Base-by-base conservation (phyloP, 2,797 vertebrate species). In the Brachyalestes nurse region DNA sequence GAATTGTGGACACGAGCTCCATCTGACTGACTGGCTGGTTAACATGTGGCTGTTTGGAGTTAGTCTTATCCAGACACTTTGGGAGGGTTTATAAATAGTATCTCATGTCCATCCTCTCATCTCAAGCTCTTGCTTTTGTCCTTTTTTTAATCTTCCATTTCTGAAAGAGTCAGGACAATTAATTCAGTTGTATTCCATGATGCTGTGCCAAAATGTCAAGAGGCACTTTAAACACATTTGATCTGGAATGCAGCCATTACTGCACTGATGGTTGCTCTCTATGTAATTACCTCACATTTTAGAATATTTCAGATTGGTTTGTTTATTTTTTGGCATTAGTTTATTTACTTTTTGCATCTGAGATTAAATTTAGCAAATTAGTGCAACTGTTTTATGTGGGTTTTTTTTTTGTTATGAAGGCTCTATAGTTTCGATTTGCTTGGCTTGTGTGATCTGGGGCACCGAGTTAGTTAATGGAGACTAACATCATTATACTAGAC, bases 171-270 rank as follows among this genome's bases (percentile, higher is more conserved):
- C 67, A 5, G n/a, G 38, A 53, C 53, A 57, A 21, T 57, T 57
- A 57, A 57, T 28, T 40, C 16, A 5, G 38, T 23, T 79, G 19
- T 42, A 42, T 7, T 25, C 17, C 5, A 40, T 57, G 61, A 21
- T 74, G 40, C 58, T 65, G 70, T 73, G 16, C 38, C 51, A 38
- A 13, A 28, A 28, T 71, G 77, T 61, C 77, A 71, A 72, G 71
- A 72, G 51, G 19, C 71, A 57, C 19, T 72, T n/a, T 16, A 49
- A 53, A 71, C 53, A 51, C 69, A 51, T 71, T 49, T 64, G 47
- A 66, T 65, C 49, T 73, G 51, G 61, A 66, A 38, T 57, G n/a
- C 49, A 74, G 17, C 49, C 61, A 64, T 14, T 4, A 8, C 7
- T 62, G 19, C 62, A 62, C 1, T 49, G 61, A 42, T 13, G 23